Base-by-base conservation (phyloP, 2,888 invertebrate genomes). In the Meganola albula region DNA sequence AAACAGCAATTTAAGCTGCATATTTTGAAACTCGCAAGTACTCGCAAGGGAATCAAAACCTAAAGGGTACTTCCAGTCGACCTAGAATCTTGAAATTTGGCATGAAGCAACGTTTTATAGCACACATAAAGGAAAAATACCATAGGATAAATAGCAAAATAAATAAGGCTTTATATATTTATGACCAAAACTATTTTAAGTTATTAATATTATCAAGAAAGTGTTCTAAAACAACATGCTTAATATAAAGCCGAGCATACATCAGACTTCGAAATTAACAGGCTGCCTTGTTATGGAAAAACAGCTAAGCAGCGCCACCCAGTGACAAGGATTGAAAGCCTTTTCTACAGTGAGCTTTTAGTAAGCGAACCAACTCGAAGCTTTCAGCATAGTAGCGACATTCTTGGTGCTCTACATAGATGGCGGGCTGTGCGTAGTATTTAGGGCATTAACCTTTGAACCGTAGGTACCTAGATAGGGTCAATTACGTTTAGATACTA, bases 301-400 rank as follows among this genome's bases (percentile, higher is more conserved):
- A 5, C 4, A 16, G 16, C 16, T 6, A 26, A n/a, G 25, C 33
- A 42, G 50, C 53, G 53, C 53, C 53, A 41, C 30, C 53, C 41
- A 25, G 49, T 41, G 50, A 42, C 28, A 27, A 34, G 21, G 31
- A 3, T 3, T 4, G 12, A 3, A 52, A 52, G 37, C 38, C 44
- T 39, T 43, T 36, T 10, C 14, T 18, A 11, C 2, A 4, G 1
- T 2, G 27, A 24, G 12, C 16, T 47, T 42, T 43, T 36, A 10
- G 12, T 22, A 10, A 3, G 3, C 1, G 2, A 29, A 21, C 10
- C 16, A 16, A 12, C 13, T n/a, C 13, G 29, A 18, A 10, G 10
- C 10, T 11, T 16, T 37, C 40, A 16, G 24, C 30, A 22, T 27
- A 16, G 13, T 10, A 24, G 30, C 30, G 16, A 21, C 33, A 29